Conservation (phyloP, 2,888 invertebrate genomes). For the Ochlodes sylvanus region DNA sequence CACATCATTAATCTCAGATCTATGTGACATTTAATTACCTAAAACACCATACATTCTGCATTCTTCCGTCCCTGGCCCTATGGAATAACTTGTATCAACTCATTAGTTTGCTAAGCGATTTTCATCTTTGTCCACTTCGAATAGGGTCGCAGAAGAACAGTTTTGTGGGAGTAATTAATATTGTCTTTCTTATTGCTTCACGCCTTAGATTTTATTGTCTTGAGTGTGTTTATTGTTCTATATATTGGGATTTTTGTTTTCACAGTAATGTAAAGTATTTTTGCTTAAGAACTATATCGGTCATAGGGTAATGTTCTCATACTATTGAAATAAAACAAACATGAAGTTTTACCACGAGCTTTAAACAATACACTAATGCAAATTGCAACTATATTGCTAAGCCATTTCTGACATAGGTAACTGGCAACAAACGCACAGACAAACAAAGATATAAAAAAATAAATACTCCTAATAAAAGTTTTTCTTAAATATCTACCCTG, state of each 20-base stretch:
- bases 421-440: too few species aligned
- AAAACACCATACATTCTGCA: slow-evolving; percentile 83
- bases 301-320: too few species aligned
- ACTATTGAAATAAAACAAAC: too few species aligned
- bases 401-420: too few species aligned
- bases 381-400: too few species aligned
- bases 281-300: neutral
- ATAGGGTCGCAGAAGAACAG: slow-evolving; percentile 45
- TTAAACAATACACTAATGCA: too few species aligned
- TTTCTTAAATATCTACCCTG: too few species aligned
- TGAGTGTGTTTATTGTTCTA: slow-evolving; percentile 52
- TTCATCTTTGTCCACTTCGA: slow-evolving; percentile 41
- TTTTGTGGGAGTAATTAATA: slow-evolving; percentile 71
- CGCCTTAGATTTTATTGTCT: slow-evolving; percentile 82
- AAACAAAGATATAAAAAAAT: too few species aligned
- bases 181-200: slow-evolving; percentile 82
- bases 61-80: slow-evolving; percentile 76
- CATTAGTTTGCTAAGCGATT: slow-evolving; percentile 33
- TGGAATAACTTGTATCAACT: slow-evolving; percentile 51
- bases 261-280: neutral
- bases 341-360: too few species aligned
- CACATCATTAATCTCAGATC: slow-evolving; percentile 84
- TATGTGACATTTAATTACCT: slow-evolving; percentile 85
- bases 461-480: too few species aligned
- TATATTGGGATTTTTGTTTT: slow-evolving; percentile 60